Percentiles rank a stretch among this genome's conserved stretches.
phyloP scores from a whole-genome alignment of 2,888 invertebrate genomes.

The Theretra japonica region DNA sequence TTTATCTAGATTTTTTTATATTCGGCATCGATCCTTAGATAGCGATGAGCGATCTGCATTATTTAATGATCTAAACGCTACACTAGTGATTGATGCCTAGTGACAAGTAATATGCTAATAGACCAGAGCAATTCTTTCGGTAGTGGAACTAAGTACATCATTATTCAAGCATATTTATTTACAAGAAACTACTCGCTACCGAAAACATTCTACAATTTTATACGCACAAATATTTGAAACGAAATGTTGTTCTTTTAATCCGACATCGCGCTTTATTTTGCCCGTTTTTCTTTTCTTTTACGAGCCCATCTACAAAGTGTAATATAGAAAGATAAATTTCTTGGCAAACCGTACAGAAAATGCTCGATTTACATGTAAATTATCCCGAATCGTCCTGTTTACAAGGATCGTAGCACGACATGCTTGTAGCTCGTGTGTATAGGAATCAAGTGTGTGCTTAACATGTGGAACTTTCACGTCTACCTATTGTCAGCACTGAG shows the following conservation, averaged over 20 bases:
- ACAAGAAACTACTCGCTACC: too few species aligned
- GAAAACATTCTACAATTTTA: not conserved
- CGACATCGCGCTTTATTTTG: not conserved
- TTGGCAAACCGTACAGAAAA: slow-evolving; percentile 12
- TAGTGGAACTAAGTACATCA: too few species aligned
- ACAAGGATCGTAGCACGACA: slow-evolving; percentile 13
- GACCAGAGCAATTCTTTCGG: too few species aligned
- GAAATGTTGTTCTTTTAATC: slow-evolving; percentile 11
- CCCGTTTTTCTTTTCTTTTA: slow-evolving; percentile 8
- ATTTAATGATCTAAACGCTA: too few species aligned
- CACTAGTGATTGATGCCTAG: too few species aligned
- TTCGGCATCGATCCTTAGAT: too few species aligned
- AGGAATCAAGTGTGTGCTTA: not conserved
- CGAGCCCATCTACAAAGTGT: slow-evolving; percentile 23
- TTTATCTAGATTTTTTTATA: too few species aligned
- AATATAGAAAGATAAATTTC: slow-evolving; percentile 22
- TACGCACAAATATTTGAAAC: not conserved
- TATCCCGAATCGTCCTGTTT: slow-evolving; percentile 27
- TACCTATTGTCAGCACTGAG: not conserved
- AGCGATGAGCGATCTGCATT: too few species aligned
- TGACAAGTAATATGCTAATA: too few species aligned
- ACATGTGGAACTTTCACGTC: not conserved
- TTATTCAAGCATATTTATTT: too few species aligned
- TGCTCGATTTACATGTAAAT: slow-evolving; percentile 29
- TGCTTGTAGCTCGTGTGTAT: not conserved